Evolutionary conservation across 2,888 invertebrate species (phyloP).

Genomic region (Neria commutata): DNA sequence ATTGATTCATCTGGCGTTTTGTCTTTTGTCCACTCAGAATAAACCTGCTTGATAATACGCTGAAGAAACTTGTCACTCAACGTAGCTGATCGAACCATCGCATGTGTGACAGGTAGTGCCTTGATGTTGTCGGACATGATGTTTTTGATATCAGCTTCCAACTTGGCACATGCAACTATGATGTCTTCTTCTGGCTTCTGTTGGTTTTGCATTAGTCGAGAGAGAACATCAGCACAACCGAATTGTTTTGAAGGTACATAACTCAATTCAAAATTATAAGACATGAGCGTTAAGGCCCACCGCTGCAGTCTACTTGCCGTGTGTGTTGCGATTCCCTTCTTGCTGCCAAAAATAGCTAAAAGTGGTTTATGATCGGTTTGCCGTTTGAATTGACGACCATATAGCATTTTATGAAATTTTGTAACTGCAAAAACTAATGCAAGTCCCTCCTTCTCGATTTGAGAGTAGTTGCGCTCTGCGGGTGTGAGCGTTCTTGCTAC

Average conservation of each 20-base stretch:
- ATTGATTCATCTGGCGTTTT: neutral
- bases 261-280: neutral
- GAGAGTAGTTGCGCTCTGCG: no score
- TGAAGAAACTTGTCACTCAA: neutral
- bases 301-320: no score
- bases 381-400: neutral
- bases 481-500: no score
- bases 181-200: neutral
- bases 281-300: no score
- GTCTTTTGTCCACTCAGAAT: neutral
- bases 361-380: neutral
- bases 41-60: no score
- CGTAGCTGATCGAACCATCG: neutral
- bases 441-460: no score
- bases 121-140: neutral
- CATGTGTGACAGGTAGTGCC: neutral
- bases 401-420: no score
- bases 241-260: neutral
- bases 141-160: neutral
- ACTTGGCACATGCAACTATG: neutral
- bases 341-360: no score
- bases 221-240: neutral
- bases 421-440: no score
- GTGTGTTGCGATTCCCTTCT: no score
- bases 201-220: neutral